Conservation (phyloP, 2,113 vertebrate species). For the Phalacrocorax carbo region DNA sequence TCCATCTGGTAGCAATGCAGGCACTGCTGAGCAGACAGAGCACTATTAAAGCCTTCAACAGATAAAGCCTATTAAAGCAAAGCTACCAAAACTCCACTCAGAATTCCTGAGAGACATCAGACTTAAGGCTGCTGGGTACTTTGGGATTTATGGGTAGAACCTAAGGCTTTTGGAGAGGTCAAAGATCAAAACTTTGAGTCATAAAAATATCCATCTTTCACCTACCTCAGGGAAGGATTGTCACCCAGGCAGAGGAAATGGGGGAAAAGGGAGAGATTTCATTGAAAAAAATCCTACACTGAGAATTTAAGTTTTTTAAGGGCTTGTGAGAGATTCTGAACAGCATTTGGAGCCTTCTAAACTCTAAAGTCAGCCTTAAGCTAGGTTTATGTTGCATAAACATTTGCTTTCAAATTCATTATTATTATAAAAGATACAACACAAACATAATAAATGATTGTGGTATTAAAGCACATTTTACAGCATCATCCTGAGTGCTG, state of each 20-base stretch:
- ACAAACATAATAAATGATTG: slow-evolving; percentile 36
- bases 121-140: background rate
- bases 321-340: background rate
- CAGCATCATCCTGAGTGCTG: slow-evolving; percentile 49
- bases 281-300: background rate
- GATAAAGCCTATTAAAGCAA: background rate
- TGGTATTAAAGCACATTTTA: slow-evolving; percentile 51
- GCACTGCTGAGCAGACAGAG: background rate
- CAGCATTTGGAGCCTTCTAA: slow-evolving; percentile 21
- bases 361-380: slow-evolving; percentile 34
- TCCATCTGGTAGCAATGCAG: background rate
- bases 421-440: slow-evolving; percentile 40
- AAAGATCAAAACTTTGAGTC: background rate
- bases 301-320: slow-evolving; percentile 18
- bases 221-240: background rate
- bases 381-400: slow-evolving; percentile 52
- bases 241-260: background rate
- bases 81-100: background rate
- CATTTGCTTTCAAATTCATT: slow-evolving; percentile 56
- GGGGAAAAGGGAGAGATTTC: background rate
- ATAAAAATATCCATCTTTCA: background rate
- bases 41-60: background rate
- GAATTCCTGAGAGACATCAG: no score
- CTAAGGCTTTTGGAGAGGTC: background rate
- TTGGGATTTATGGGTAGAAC: background rate